phyloP scores from a whole-genome alignment of 2,113 vertebrate genomes.

The Rhadina sibilatrix region DNA sequence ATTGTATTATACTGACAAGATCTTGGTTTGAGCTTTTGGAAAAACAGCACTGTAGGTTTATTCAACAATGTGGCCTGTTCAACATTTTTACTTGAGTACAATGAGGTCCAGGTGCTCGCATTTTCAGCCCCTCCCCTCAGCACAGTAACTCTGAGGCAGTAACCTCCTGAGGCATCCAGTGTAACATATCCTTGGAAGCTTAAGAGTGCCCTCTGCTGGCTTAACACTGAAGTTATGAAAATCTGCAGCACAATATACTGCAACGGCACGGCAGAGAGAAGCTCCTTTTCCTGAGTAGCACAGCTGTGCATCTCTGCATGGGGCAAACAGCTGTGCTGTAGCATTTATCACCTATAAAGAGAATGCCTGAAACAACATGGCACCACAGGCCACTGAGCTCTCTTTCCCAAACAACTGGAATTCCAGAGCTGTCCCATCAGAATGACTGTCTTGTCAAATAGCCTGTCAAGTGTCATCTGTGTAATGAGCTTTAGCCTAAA shows the following conservation, averaged over 20 bases:
- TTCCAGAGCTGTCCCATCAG: not conserved
- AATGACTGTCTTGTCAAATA: slow-evolving; percentile 4
- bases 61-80: not conserved
- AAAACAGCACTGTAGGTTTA: not conserved
- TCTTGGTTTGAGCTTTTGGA: not conserved
- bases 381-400: not conserved
- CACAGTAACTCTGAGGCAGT: not conserved
- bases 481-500: not conserved
- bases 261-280: not conserved
- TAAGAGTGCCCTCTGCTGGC: slow-evolving; percentile 55
- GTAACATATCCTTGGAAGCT: not conserved
- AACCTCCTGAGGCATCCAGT: not conserved
- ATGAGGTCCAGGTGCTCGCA: not conserved
- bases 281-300: not conserved
- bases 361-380: not conserved
- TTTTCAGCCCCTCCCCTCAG: not conserved
- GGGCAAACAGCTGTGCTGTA: not conserved
- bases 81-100: not conserved
- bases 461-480: not conserved
- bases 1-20: not conserved
- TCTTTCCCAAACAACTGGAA: slow-evolving; percentile 8
- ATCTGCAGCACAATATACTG: not conserved
- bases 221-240: not conserved
- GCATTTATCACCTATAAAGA: slow-evolving; percentile 4
- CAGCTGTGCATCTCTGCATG: not conserved